Evolutionary conservation across 1,140 invertebrate species (phyloP).

Genomic region (Laupala kohalensis): DNA sequence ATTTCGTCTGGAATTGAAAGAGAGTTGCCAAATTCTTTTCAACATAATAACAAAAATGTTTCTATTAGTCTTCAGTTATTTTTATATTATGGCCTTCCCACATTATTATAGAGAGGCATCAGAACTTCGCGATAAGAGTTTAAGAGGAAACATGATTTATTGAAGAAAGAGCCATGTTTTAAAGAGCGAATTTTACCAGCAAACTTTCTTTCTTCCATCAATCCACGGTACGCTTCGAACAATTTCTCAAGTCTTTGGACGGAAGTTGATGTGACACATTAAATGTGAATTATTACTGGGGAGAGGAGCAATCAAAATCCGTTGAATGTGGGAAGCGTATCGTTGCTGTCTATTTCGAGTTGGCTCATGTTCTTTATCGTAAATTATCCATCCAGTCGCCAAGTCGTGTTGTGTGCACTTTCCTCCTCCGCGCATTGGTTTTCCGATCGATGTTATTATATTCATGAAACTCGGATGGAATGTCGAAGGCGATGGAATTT

Average conservation of each 20-base stretch:
- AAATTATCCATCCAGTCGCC: not conserved
- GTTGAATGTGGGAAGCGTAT: not conserved
- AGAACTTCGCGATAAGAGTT: too few relatives aligned
- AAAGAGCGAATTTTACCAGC: not conserved
- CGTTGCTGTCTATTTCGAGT: not conserved
- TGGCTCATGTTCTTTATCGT: not conserved
- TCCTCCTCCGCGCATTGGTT: not conserved
- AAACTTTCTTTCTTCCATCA: not conserved
- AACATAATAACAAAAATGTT: too few relatives aligned
- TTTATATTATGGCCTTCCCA: too few relatives aligned
- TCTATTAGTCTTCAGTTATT: too few relatives aligned
- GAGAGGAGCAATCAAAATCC: not conserved
- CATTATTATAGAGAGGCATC: too few relatives aligned
- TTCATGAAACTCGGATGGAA: not conserved
- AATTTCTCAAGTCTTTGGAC: not conserved
- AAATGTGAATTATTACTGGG: not conserved
- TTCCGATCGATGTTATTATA: not conserved
- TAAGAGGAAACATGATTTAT: not conserved
- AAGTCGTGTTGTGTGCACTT: not conserved
- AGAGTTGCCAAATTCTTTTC: too few relatives aligned
- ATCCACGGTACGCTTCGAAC: not conserved
- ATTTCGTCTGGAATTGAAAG: too few relatives aligned
- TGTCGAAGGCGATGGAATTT: not conserved
- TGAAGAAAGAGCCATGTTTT: not conserved
- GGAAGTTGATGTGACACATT: not conserved